Evolutionary conservation across 1,140 invertebrate species (phyloP), one percentile per base, ranked within the genome.

Genomic region (Ceratitis capitata): DNA sequence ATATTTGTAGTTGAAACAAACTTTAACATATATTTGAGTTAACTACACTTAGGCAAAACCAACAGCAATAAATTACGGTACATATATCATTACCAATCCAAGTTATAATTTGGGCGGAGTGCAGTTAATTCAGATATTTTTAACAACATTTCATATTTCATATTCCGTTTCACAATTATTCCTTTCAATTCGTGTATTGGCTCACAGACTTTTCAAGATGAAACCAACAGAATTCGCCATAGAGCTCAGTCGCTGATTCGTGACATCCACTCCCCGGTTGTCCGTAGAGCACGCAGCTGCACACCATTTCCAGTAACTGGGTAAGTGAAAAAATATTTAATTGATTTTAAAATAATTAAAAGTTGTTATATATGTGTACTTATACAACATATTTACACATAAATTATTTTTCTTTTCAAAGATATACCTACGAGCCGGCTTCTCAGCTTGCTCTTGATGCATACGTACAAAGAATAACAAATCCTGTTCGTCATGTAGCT

Each of bases 121-220:
- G n/a, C n/a, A n/a, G n/a, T n/a, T n/a, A n/a, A n/a, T n/a, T n/a
- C n/a, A n/a, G n/a, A n/a, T n/a, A n/a, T n/a, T n/a, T n/a, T n/a
- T n/a, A n/a, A n/a, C n/a, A n/a, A n/a, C n/a, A n/a, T n/a, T n/a
- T n/a, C n/a, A n/a, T n/a, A n/a, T n/a, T n/a, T n/a, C n/a, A n/a
- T n/a, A n/a, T n/a, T n/a, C n/a, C n/a, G n/a, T n/a, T n/a, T n/a
- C n/a, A n/a, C n/a, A n/a, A n/a, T n/a, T n/a, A n/a, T n/a, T n/a
- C n/a, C n/a, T n/a, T n/a, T n/a, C n/a, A n/a, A n/a, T n/a, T n/a
- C n/a, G n/a, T n/a, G n/a, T 32, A 42, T 35, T 51, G 12, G 32
- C 47, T 4, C 32, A 26, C 92, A 97, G 96, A 93, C 94, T 85
- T 97, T 96, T 92, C 95, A 96, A 90, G 96, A 96, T 92, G 96